phyloP scores from a whole-genome alignment of 1,140 invertebrate genomes.

The Microplitis mediator region DNA sequence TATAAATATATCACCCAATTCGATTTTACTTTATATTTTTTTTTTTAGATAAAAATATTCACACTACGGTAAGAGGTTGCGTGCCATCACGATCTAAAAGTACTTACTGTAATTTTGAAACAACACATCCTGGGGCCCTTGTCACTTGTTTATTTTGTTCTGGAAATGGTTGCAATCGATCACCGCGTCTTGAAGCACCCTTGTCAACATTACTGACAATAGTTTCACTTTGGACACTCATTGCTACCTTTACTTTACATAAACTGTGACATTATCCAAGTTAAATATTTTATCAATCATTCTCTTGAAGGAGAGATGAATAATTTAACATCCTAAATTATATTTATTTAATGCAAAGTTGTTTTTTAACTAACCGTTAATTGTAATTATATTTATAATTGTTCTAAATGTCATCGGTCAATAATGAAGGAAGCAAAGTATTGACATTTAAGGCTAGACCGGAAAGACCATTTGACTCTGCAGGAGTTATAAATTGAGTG shows the following conservation, averaged over 20 bases:
- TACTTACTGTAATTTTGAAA: conserved; percentile 42
- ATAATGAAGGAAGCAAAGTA: conserved; percentile 7
- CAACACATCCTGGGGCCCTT: conserved; percentile 41
- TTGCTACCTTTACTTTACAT: not conserved
- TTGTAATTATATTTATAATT: not conserved
- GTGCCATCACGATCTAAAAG: conserved; percentile 40
- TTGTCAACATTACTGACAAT: not conserved
- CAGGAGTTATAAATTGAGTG: conserved; percentile 46
- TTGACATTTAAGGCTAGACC: conserved; percentile 11
- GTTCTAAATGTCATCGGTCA: conserved; percentile 1
- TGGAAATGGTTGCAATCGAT: conserved; percentile 47
- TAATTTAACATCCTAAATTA: no score
- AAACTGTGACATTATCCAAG: not conserved
- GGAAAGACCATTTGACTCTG: conserved; percentile 48
- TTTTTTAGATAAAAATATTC: conserved; percentile 45
- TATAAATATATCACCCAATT: not conserved
- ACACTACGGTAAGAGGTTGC: conserved; percentile 50
- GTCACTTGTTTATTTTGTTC: conserved; percentile 49
- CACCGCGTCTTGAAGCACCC: conserved; percentile 3
- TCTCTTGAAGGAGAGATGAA: no score
- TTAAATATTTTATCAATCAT: not conserved
- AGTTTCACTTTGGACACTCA: conserved; percentile 6
- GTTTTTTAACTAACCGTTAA: no score
- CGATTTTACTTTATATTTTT: conserved; percentile 19
- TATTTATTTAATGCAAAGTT: no score